Evolutionary conservation across 2,797 vertebrate species (phyloP).

Genomic region (Tauraco hartlaubi): DNA sequence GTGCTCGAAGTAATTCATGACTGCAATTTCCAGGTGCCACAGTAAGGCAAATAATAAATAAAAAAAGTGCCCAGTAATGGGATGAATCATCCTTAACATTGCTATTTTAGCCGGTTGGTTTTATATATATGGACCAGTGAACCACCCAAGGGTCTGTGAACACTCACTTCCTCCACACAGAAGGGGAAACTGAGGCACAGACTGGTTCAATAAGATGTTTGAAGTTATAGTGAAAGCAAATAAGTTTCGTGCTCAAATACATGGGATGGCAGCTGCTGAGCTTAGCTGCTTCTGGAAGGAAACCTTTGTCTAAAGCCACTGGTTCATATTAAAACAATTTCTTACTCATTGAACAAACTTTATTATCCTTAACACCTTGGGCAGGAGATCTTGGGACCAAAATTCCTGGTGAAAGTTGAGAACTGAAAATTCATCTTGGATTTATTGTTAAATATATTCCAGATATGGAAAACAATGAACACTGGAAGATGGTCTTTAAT

Average conservation of each 20-base stretch:
- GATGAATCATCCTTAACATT: background rate
- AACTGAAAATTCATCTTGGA: background rate
- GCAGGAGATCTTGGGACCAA: background rate
- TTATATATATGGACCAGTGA: background rate
- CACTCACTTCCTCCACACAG: background rate
- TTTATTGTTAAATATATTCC: background rate
- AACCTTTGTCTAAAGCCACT: background rate
- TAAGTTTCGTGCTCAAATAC: background rate
- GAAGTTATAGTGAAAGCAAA: background rate
- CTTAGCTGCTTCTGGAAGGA: background rate
- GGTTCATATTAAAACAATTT: background rate
- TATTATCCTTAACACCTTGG: background rate
- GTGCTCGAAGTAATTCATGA: background rate
- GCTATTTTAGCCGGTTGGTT: background rate
- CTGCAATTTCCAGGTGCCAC: background rate
- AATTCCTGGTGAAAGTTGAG: background rate
- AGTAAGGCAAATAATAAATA: background rate
- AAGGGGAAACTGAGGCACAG: background rate
- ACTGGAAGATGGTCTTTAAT: background rate
- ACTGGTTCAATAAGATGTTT: background rate
- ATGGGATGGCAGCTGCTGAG: background rate
- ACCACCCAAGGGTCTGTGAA: background rate
- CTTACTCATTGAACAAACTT: background rate
- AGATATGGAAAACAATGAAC: background rate
- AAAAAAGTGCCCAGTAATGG: background rate